Conservation (phyloP, 2,888 invertebrate genomes). For the Lacanobia wlatinum region DNA sequence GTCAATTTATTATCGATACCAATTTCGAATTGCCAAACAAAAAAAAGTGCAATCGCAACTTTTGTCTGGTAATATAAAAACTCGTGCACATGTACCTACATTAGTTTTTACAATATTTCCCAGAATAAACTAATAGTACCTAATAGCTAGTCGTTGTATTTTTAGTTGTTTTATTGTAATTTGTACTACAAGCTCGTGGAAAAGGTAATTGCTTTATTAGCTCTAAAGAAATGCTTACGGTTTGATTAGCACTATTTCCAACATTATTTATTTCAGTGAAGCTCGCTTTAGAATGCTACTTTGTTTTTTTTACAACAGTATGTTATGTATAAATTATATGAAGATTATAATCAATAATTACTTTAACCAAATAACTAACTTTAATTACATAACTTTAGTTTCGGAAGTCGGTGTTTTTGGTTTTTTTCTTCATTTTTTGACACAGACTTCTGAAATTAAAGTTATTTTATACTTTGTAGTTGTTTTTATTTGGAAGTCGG, state of each 20-base stretch:
- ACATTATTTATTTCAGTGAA: conserved; percentile 1
- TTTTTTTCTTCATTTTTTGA: no score
- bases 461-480: no score
- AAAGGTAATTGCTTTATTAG: conserved; percentile 33
- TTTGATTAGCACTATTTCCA: neutral
- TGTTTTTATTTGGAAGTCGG: no score
- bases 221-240: neutral
- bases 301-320: no score
- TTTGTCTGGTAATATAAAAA: conserved; percentile 18
- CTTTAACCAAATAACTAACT: no score
- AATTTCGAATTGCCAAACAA: conserved; percentile 12
- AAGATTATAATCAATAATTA: no score
- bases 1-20: conserved; percentile 15
- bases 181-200: conserved; percentile 8
- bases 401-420: no score
- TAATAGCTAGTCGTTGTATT: neutral
- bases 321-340: no score
- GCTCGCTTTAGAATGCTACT: neutral
- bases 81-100: conserved; percentile 34
- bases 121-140: conserved; percentile 22
- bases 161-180: conserved; percentile 31
- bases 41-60: conserved; percentile 15
- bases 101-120: conserved; percentile 34
- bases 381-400: no score
- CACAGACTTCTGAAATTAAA: no score